Evolutionary conservation across 2,888 invertebrate genomes (phyloP).

Genomic region (Agrochola macilenta): DNA sequence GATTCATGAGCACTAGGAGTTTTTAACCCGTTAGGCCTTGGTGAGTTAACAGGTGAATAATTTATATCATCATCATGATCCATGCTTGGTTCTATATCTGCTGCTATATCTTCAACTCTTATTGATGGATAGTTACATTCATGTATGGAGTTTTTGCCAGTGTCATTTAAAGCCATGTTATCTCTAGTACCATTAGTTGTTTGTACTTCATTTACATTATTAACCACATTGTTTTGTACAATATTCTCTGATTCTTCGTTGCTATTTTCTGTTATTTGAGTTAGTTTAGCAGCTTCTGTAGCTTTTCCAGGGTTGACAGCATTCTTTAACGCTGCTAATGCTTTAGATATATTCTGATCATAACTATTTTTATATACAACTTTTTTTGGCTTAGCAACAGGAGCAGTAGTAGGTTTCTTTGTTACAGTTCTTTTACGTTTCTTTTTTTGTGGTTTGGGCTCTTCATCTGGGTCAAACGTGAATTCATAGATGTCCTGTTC

Average conservation of each 20-base stretch:
- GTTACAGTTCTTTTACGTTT: conserved; percentile 77
- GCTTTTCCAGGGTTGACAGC: conserved; percentile 66
- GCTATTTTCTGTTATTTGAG: conserved; percentile 47
- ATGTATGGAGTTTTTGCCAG: conserved; percentile 50
- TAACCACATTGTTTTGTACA: conserved; percentile 19
- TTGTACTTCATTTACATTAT: conserved; percentile 22
- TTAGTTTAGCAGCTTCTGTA: conserved; percentile 33
- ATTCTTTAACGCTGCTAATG: conserved; percentile 79
- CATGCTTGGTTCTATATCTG: conserved; percentile 78
- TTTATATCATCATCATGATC: conserved; percentile 76
- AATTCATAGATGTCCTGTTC: conserved; percentile 86
- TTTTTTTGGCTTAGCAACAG: conserved; percentile 74
- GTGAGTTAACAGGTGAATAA: conserved; percentile 85
- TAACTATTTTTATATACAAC: conserved; percentile 79
- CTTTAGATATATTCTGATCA: conserved; percentile 82
- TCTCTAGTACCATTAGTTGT: conserved; percentile 5
- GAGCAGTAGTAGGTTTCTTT: conserved; percentile 71
- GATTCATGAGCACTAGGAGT: conserved; percentile 32
- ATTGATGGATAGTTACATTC: conserved; percentile 77
- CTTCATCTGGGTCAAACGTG: conserved; percentile 86
- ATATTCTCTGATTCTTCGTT: conserved; percentile 20
- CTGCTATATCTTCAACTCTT: conserved; percentile 83
- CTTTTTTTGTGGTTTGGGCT: conserved; percentile 84
- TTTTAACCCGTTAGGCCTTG: conserved; percentile 64
- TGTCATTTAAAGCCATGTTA: conserved; percentile 45